Base-by-base conservation (phyloP, 2,888 invertebrate species). In the Eudasyphora cyanicolor region DNA sequence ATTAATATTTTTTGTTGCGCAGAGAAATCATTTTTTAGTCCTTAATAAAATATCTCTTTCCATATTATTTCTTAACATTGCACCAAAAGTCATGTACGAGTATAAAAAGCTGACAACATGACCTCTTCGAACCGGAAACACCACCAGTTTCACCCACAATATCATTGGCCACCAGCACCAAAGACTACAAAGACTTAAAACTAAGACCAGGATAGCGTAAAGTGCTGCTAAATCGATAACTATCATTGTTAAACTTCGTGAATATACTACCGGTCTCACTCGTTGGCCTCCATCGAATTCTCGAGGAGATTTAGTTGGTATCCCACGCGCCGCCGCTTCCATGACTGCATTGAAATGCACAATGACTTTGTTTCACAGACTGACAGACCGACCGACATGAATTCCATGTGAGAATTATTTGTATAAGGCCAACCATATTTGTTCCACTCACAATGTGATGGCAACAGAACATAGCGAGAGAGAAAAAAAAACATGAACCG, bases 181-280 rank as follows among this genome's bases (percentile, higher is more conserved):
- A 24, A 32, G 32, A 71, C 35, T n/a, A 29, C 42, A 64, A 54
- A 35, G 32, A 29, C 17, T 7, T 54, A 74, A 75, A 70, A 78
- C 57, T 24, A 75, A 73, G 69, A 77, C 45, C 35, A 74, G 54
- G n/a, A 82, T 62, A 78, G 75, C 70, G n/a, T n/a, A n/a, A 64
- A 82, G 70, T 78, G 78, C 75, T 76, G 75, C 82, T 82, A 79
- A 78, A 82, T 78, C 78, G 78, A 82, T 76, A 82, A 82, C 75
- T 75, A 75, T 54, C 54, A 75, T 82, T 82, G 82, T 82, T 82
- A 42, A 82, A 82, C 74, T 42, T 75, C n/a, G 21, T 49, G 49
- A 17, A 60, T 17, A 64, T 17, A 19, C 17, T 21, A n/a, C 19
- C 2, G 32, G 29, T n/a, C n/a, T n/a, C n/a, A n/a, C n/a, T n/a